phyloP scores from a whole-genome alignment of 1,140 invertebrate genomes.

The Aradophagus sp. region DNA sequence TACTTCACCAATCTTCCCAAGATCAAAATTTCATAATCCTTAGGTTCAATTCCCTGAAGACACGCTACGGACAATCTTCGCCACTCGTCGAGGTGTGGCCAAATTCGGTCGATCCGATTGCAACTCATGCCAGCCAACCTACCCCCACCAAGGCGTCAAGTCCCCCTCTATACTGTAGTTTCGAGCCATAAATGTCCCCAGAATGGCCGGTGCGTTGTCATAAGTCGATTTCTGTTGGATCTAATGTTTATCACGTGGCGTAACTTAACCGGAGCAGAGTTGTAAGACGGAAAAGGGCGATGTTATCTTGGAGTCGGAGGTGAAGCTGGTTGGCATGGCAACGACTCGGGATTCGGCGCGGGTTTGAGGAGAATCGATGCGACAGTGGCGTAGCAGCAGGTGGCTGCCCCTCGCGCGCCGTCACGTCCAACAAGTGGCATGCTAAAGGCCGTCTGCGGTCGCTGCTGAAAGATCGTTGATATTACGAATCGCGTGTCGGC shows the following conservation, averaged over 20 bases:
- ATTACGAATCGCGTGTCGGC: constrained; percentile 30
- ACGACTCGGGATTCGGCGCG: constrained; percentile 64
- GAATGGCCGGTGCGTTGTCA: too few species aligned
- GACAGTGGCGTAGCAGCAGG: constrained; percentile 73
- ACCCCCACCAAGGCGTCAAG: too few species aligned
- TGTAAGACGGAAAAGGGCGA: constrained; percentile 44
- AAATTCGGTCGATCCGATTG: too few species aligned
- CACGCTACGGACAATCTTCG: too few species aligned
- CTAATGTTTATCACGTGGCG: constrained; percentile 65
- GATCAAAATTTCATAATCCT: too few species aligned
- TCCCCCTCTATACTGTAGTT: too few species aligned
- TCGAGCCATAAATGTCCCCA: too few species aligned
- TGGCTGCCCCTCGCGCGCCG: constrained; percentile 59
- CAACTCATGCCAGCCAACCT: too few species aligned
- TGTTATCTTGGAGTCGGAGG: constrained; percentile 54
- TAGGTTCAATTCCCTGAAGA: too few species aligned
- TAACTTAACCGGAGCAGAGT: constrained; percentile 52
- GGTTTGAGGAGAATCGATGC: constrained; percentile 73
- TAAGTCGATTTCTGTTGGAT: too few species aligned
- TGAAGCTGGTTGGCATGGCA: constrained; percentile 68
- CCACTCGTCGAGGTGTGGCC: too few species aligned
- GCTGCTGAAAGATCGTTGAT: constrained; percentile 36
- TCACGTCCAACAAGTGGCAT: constrained; percentile 72
- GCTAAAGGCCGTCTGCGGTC: constrained; percentile 44
- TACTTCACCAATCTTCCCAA: too few species aligned